Evolutionary conservation across 2,888 invertebrate genomes (phyloP).

Genomic region (Myopa testacea): DNA sequence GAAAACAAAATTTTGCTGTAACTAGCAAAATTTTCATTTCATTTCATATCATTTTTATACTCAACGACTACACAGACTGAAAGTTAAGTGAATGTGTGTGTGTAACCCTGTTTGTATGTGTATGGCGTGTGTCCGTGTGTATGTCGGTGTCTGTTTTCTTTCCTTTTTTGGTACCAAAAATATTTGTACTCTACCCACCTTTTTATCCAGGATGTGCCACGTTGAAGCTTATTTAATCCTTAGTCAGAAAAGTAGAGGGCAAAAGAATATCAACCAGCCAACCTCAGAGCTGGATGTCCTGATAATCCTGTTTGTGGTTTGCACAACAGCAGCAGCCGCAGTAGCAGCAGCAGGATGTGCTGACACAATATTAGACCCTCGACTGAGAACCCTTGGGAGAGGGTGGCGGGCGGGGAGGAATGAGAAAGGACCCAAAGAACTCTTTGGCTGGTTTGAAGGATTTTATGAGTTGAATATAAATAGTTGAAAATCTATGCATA

Average conservation of each 20-base stretch:
- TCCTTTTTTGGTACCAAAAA: too few relatives aligned
- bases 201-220: constrained; percentile 9
- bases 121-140: constrained; percentile 14
- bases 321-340: constrained; percentile 4
- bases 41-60: constrained; percentile 50
- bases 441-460: too few relatives aligned
- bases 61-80: constrained; percentile 14
- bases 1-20: constrained; percentile 46
- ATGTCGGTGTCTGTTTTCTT: background rate
- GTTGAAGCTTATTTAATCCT: constrained; percentile 24
- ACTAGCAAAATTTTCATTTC: constrained; percentile 50
- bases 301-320: constrained; percentile 46
- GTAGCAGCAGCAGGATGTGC: constrained; percentile 34
- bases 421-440: background rate
- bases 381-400: background rate
- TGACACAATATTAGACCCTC: constrained; percentile 39
- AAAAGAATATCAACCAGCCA: background rate
- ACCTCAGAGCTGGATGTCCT: constrained; percentile 43
- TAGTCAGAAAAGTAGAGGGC: background rate
- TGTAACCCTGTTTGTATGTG: background rate
- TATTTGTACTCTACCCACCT: background rate
- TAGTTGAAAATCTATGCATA: background rate
- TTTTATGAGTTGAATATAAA: background rate
- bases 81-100: background rate
- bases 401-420: background rate